Percentiles rank a stretch among this genome's conserved stretches.
phyloP scores from a whole-genome alignment of 2,888 invertebrate species.

The Alsophila aescularia region DNA sequence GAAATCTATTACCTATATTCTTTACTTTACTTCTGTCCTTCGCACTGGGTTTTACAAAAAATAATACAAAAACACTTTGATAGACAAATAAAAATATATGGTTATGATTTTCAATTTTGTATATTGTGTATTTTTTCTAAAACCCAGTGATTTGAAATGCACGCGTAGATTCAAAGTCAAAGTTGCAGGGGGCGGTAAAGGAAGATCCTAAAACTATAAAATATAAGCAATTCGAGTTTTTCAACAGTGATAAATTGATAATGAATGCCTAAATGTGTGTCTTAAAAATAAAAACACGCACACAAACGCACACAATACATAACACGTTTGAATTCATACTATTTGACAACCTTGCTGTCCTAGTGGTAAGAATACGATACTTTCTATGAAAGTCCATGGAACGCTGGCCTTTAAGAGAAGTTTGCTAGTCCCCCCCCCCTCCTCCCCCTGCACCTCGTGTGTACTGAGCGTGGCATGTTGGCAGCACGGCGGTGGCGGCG shows the following conservation, averaged over 20 bases:
- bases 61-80: not conserved
- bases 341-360: too few species aligned
- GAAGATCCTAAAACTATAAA: not conserved
- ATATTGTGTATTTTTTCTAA: slow-evolving; percentile 50
- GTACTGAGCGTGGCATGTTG: slow-evolving; percentile 78
- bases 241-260: too few species aligned
- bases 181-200: slow-evolving; percentile 59
- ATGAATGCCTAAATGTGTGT: too few species aligned
- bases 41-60: slow-evolving; percentile 67
- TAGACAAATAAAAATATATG: not conserved
- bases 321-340: too few species aligned
- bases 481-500: slow-evolving; percentile 75
- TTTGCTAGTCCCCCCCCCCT: slow-evolving; percentile 14
- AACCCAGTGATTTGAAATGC: slow-evolving; percentile 65
- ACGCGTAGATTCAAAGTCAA: slow-evolving; percentile 70
- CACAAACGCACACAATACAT: not conserved
- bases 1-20: slow-evolving; percentile 64
- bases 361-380: not conserved
- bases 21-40: slow-evolving; percentile 69
- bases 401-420: not conserved
- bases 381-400: not conserved
- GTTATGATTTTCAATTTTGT: not conserved
- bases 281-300: too few species aligned
- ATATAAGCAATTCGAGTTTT: slow-evolving; percentile 13
- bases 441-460: slow-evolving; percentile 62